Evolutionary conservation across 2,888 invertebrate genomes (phyloP), one percentile per base, ranked within the genome.

Genomic region (Harpalus rufipes): DNA sequence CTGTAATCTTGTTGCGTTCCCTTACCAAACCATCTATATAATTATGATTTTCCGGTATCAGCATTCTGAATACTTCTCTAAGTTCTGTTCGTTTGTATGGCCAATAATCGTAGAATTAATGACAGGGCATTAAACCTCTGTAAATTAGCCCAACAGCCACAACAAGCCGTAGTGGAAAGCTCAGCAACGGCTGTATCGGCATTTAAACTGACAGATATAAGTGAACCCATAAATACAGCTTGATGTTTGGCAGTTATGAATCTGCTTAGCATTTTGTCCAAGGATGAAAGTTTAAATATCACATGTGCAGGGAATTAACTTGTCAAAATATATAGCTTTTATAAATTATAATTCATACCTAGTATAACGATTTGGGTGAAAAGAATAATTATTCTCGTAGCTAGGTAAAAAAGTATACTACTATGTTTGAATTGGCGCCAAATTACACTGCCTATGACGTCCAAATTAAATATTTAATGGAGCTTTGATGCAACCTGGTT

Each of bases 71-170:
- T 21, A 63, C 25, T 21, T 63, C 10, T 63, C 63, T 63, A 18
- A 18, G 21, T 63, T 63, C 21, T 12, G 63, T 63, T 63, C 63
- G 63, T 63, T 63, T 63, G 63, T 63, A 8, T 63, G 21, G 68
- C 39, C 68, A 39, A 68, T 68, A 68, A 68, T 68, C 68, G 39
- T 39, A 39, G 25, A 68, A 68, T 68, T 68, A 68, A 68, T 68
- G 68, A 39, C 68, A 63, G 7, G 39, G 32, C 68, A 68, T 68
- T 68, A 68, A 68, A 63, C 63, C 63, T 63, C 63, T 25, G 21
- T 63, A 63, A 63, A 63, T 63, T 63, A 63, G 63, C 7, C 8
- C 63, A 63, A 63, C 63, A 63, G 21, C 63, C 63, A 63, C 63
- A 63, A 63, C 63, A 63, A 63, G 63, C 21, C 12, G 10, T 12